Conservation (phyloP, 2,113 vertebrate species). For the Tringa solitaria region DNA sequence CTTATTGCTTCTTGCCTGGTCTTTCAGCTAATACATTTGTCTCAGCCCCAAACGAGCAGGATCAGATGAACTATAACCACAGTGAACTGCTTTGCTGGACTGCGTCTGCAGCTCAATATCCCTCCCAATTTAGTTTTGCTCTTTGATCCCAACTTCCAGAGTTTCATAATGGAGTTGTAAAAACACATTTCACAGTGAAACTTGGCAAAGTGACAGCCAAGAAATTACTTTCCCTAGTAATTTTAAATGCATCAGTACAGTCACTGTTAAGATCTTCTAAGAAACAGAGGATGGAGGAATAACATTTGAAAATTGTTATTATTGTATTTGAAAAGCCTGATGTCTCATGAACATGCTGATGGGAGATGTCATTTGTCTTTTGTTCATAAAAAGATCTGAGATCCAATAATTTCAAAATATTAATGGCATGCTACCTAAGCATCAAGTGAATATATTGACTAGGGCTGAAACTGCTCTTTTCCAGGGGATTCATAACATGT, state of each 20-base stretch:
- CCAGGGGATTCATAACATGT: neutral
- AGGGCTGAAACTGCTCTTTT: neutral
- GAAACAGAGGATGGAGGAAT: neutral
- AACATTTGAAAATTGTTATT: neutral
- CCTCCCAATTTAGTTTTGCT: neutral
- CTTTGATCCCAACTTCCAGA: neutral
- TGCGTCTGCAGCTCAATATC: neutral
- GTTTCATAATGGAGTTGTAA: neutral
- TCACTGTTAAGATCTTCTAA: neutral
- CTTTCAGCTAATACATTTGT: neutral
- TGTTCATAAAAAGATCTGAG: neutral
- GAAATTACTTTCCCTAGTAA: slow-evolving; percentile 3
- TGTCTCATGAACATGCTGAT: neutral
- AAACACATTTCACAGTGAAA: neutral
- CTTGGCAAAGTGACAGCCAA: neutral
- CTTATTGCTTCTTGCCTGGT: neutral
- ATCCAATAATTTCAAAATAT: slow-evolving; percentile 21
- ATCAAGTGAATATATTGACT: neutral
- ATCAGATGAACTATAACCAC: neutral
- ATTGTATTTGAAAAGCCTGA: neutral
- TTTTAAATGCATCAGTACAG: neutral
- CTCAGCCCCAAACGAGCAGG: neutral
- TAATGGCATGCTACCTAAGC: neutral
- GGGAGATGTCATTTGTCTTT: slow-evolving; percentile 19
- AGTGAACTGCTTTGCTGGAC: neutral